phyloP scores from a whole-genome alignment of 2,888 invertebrate species.

The Mesochorus sp. region DNA sequence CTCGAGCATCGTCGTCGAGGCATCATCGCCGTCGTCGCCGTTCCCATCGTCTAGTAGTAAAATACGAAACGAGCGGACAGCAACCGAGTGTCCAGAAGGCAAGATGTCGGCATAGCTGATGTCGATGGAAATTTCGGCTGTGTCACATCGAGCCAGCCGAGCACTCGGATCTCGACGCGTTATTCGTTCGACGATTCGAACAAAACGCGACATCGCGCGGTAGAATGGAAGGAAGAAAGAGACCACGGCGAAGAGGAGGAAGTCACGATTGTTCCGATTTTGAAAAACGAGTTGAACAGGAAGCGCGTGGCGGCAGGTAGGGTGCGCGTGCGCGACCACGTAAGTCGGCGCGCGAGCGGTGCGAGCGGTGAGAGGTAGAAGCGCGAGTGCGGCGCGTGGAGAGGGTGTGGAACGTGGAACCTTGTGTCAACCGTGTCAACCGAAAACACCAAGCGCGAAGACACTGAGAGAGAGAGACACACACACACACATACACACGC shows the following conservation, averaged over 20 bases:
- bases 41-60: too few species aligned
- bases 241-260: too few species aligned
- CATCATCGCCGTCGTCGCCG: too few species aligned
- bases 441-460: too few species aligned
- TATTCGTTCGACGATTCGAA: background rate
- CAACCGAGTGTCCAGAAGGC: constrained; percentile 86
- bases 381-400: background rate
- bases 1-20: too few species aligned
- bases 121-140: constrained; percentile 88
- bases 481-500: too few species aligned
- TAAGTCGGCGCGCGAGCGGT: constrained; percentile 25
- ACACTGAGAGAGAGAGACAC: too few species aligned
- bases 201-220: background rate
- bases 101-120: constrained; percentile 95
- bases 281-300: background rate
- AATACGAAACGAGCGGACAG: too few species aligned
- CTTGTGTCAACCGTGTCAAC: too few species aligned
- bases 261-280: background rate
- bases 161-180: constrained; percentile 70
- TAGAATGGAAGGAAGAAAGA: background rate
- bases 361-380: too few species aligned
- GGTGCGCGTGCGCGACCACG: constrained; percentile 68
- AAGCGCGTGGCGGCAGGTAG: constrained; percentile 62
- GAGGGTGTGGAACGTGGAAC: too few species aligned
- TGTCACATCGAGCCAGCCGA: constrained; percentile 91